Percentiles rank a stretch among this genome's conserved stretches.
phyloP scores from a whole-genome alignment of 2,113 vertebrate genomes.

The Struthio camelus region DNA sequence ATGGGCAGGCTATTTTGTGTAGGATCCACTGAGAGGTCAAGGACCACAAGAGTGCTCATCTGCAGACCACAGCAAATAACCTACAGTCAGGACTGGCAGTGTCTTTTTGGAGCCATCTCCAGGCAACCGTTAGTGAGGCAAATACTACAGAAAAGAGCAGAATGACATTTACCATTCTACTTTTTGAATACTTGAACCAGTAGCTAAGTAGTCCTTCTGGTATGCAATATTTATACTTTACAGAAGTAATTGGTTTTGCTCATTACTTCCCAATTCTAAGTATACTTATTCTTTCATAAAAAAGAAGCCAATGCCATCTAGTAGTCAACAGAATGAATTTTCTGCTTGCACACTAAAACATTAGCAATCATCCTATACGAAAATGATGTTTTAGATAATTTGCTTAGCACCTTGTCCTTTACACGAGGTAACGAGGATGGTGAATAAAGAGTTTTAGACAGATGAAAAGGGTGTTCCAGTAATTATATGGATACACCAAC shows the following conservation, averaged over 20 bases:
- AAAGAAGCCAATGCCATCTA: background rate
- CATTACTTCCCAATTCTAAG: background rate
- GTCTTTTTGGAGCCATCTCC: background rate
- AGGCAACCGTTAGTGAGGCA: background rate
- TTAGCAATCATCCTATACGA: background rate
- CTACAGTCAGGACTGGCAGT: accelerated
- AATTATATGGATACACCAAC: accelerated
- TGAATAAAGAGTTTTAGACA: background rate
- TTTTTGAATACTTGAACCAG: background rate
- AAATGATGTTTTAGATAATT: background rate
- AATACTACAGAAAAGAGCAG: background rate
- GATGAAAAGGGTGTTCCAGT: background rate
- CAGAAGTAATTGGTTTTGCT: background rate
- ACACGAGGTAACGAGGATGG: background rate
- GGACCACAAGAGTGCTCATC: background rate
- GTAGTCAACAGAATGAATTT: background rate
- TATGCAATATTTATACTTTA: background rate
- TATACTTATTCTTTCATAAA: background rate
- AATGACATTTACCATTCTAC: background rate
- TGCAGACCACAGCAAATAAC: background rate
- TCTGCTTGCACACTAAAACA: background rate
- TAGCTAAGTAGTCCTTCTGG: background rate
- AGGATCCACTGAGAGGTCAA: background rate
- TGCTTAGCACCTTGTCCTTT: background rate
- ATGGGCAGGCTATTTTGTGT: background rate